Base-by-base conservation (phyloP, 2,797 vertebrate genomes). In the Acipenser ruthenus region DNA sequence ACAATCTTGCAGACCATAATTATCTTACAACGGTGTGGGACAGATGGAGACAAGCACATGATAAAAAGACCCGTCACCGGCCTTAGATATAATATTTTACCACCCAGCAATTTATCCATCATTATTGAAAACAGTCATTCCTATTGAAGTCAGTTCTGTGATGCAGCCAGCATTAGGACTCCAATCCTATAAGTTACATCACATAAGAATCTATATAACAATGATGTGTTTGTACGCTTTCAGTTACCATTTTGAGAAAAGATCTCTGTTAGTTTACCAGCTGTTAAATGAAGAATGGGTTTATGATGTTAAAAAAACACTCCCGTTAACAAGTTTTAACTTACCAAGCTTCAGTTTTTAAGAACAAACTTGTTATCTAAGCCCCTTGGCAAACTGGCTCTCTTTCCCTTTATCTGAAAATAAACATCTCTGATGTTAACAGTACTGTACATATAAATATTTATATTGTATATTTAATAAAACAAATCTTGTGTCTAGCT, bases 101-200 rank as follows among this genome's bases (percentile, higher is more conserved):
- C 84, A 92, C 88, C 88, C 81, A 80, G 88, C 87, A 92, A 92
- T 93, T 93, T 92, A 91, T 90, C 90, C 90, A 91, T 92, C 90
- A 93, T 88, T 82, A 80, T 89, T 89, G 90, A 88, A 89, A 90
- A 89, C 88, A 86, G 87, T 89, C 82, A 70, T 84, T 79, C 83
- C 87, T 89, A 86, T 91, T 90, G 86, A 91, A 88, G 83, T 92
- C 88, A 88, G 81, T 78, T 84, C 75, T 79, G 83, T 84, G 78
- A 84, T 82, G 86, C 89, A 88, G 84, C 80, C 78, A 75, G 84
- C 81, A 80, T 81, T 78, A 81, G 79, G 78, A 84, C 8, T 71
- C 83, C 85, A 87, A 68, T 71, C 80, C 85, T 82, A 83, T 84
- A 91, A 91, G 90, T 87, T 88, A 86, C 74, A 87, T 74, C 80